Conservation (phyloP, 1,140 invertebrate genomes). For the Limonius californicus region DNA sequence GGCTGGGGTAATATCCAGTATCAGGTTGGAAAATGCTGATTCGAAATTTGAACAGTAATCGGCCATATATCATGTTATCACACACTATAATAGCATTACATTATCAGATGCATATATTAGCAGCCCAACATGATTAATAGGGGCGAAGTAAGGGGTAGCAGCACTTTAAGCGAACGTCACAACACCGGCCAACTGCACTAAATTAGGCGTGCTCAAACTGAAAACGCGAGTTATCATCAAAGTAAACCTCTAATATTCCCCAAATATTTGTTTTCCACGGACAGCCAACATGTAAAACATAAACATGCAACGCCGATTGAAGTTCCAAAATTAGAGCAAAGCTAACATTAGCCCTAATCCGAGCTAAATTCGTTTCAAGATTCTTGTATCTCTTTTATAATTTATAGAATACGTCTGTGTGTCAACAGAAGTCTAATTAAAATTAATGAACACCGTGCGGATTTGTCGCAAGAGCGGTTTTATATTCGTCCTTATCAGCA, state of each 20-base stretch:
- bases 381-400: slow-evolving; percentile 9
- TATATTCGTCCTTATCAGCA: too few relatives aligned
- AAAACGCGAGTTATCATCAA: background rate
- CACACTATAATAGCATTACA: slow-evolving; percentile 1
- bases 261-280: slow-evolving; percentile 13
- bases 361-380: slow-evolving; percentile 8
- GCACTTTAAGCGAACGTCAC: background rate
- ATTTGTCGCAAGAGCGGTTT: background rate
- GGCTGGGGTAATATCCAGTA: too few relatives aligned
- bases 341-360: slow-evolving; percentile 7
- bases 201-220: background rate
- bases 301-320: slow-evolving; percentile 4
- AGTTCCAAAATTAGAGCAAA: slow-evolving; percentile 11
- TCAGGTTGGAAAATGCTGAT: background rate
- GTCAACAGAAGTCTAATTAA: slow-evolving; percentile 9
- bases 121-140: slow-evolving; percentile 3
- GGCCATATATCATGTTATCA: slow-evolving; percentile 9
- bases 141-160: slow-evolving; percentile 1
- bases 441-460: background rate
- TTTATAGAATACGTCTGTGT: slow-evolving; percentile 5
- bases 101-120: slow-evolving; percentile 11
- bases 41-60: slow-evolving; percentile 3
- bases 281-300: slow-evolving; percentile 3
- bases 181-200: background rate
- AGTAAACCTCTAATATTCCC: background rate